Base-by-base conservation (phyloP, 2,797 vertebrate species). In the Lithobates sylvaticus region DNA sequence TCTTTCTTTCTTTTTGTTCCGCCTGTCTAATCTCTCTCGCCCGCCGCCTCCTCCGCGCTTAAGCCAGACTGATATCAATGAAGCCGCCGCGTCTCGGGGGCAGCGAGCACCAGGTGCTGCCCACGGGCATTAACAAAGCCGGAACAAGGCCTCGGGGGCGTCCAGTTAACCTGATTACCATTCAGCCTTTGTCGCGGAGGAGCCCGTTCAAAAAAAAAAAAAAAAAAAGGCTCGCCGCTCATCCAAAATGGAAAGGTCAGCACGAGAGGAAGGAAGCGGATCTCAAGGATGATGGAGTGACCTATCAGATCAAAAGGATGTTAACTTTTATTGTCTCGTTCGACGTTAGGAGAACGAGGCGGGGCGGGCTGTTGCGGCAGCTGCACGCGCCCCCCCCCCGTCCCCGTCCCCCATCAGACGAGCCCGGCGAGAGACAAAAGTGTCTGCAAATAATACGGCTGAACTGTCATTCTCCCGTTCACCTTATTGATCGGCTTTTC, bases 271-370 rank as follows among this genome's bases (percentile, higher is more conserved):
- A 79, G 72, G 65, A 67, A 34, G 39, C 8, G 71, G 69, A 74
- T 34, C 47, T 36, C 18, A 3, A 65, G 78, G 58, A 44, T 76
- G 70, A 81, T 81, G 72, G 78, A 64, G 72, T 83, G 91, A 88
- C 84, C 88, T 85, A 87, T 86, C 84, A 79, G 89, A 91, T 90
- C 91, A 92, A 89, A 89, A 83, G 68, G 87, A 91, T 91, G 91
- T 85, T 89, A 91, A 88, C 86, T 90, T 90, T 91, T 88, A 90
- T 91, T 89, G 87, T 90, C 88, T 91, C 88, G 27, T 76, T 42
- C 44, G 69, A 42, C 81, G 89, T 87, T 74, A 84, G 65, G 84
- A 47, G 2, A 47, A 13, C 9, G 44, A 47, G 44, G 44, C 13
- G 44, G 44, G 44, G 44, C 16, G 44, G 44, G 44, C 88, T 89